Base-by-base conservation (phyloP, 2,888 invertebrate species). In the Idaea dimidiata region DNA sequence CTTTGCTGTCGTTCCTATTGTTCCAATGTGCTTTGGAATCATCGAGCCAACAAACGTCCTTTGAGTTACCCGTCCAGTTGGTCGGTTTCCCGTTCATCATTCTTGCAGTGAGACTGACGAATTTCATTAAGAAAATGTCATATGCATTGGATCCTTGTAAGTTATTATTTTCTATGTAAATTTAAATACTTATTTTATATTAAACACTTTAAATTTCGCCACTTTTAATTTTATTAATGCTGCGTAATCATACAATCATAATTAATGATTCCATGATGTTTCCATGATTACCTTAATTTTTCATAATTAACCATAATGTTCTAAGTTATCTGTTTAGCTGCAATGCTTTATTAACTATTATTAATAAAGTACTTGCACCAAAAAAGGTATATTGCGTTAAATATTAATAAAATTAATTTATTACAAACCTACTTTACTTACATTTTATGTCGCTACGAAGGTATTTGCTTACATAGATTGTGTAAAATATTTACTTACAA, bases 71-170 rank as follows among this genome's bases (percentile, higher is more conserved):
- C 4, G 96, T 97, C 16, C 97, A 97, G 81, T 87, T 97, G 60
- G 93, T 97, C 60, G 97, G 97, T 54, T 97, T 97, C 81, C 97
- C 97, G 4, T 95, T 97, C 67, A 97, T 97, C 74, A 95, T 97
- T 62, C 87, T 96, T 59, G 96, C 97, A 14, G 97, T 97, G 59
- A 93, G 96, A 74, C 82, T 97, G 63, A 95, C 96, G 0, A 97
- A 97, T 88, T 97, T 97, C 78, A 94, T 97, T 61, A 97, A 96
- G 88, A 97, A 97, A 84, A 88, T 97, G 72, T 95, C 96, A 5
- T 97, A 97, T 84, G 96, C 97, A 6, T 84, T 97, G 60, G 77
- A 64, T 63, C 76, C 77, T 72, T 74, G 76, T 76, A 69, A 72
- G 63, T 68, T 66, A 24, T 24, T 24, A 5, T 24, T 24, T 24